Evolutionary conservation across 1,140 invertebrate genomes (phyloP).

Genomic region (Doryteuthis pealeii): DNA sequence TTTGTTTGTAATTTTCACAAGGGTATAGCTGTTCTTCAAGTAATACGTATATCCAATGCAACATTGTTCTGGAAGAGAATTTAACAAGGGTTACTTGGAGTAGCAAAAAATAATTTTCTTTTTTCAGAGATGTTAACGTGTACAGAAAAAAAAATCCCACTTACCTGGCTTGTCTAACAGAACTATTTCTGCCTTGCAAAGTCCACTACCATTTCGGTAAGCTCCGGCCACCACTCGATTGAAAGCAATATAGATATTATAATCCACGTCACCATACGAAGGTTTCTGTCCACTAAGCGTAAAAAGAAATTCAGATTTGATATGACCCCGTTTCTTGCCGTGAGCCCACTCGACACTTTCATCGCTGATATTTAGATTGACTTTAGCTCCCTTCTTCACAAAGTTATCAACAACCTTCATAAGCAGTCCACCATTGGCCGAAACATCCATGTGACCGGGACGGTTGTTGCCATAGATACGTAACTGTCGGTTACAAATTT

Average conservation of each 20-base stretch:
- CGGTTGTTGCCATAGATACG: slow-evolving; percentile 53
- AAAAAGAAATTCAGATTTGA: slow-evolving; percentile 52
- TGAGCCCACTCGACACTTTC: slow-evolving; percentile 48
- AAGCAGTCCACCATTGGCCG: slow-evolving; percentile 49
- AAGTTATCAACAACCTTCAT: slow-evolving; percentile 49
- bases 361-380: slow-evolving; percentile 46
- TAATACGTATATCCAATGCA: no score
- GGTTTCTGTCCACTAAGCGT: slow-evolving; percentile 45
- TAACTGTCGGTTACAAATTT: slow-evolving; percentile 54
- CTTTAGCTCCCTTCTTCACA: slow-evolving; percentile 42
- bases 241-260: slow-evolving; percentile 51
- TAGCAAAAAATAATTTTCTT: no score
- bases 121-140: no score
- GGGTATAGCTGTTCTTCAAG: no score
- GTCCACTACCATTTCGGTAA: slow-evolving; percentile 50
- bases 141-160: no score
- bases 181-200: slow-evolving; percentile 49
- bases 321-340: slow-evolving; percentile 38
- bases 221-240: slow-evolving; percentile 54
- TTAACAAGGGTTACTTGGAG: no score
- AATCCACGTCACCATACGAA: slow-evolving; percentile 35
- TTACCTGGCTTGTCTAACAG: slow-evolving; percentile 35
- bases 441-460: slow-evolving; percentile 51
- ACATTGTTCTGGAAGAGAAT: no score
- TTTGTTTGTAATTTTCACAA: no score